Base-by-base conservation (phyloP, 2,113 vertebrate genomes). In the Equus przewalskii region DNA sequence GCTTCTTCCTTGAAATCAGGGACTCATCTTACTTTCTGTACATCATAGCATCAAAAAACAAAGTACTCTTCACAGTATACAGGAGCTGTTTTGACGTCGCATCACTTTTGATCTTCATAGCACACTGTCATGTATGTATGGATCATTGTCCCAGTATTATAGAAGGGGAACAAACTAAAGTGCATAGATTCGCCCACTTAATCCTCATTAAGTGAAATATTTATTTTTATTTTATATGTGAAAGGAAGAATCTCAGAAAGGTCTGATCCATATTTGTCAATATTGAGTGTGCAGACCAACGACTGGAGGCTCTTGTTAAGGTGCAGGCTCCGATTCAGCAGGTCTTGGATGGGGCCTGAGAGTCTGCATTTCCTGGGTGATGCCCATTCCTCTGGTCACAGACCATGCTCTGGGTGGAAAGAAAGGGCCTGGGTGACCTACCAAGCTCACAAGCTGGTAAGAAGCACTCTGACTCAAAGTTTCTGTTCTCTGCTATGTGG, bases 71-170 rank as follows among this genome's bases (percentile, higher is more conserved):
- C 67, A 24, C 26, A 18, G 0, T 30, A 11, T 18, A 24, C 9
- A 26, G 9, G 30, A 28, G 1, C 22, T 33, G 0, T 54, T 22
- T 1, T 21, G 22, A 15, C 24, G 0, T 30, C n/a, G 60, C 19
- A 18, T 0, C 49, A 33, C 30, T 0, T 70, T 56, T 9, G 41
- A 14, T 54, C 65, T 58, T 54, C 51, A 73, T 14, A 33, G 51
- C 62, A 4, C 14, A 8, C 1, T 30, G 7, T 21, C 2, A 21
- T 58, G 21, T 18, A 6, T 5, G 0, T n/a, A 2, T 54, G 56
- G 15, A 5, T 13, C 60, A 0, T 33, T 54, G 33, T 7, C 73
- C 21, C 21, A 18, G 0, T 6, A 9, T 44, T 81, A 13, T 12
- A 49, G 49, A 44, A 80, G 79, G 36, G 46, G 70, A 46, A 62